Base-by-base conservation (phyloP, 92 coral and sea anemone species). In the Desmophyllum pertusum region DNA sequence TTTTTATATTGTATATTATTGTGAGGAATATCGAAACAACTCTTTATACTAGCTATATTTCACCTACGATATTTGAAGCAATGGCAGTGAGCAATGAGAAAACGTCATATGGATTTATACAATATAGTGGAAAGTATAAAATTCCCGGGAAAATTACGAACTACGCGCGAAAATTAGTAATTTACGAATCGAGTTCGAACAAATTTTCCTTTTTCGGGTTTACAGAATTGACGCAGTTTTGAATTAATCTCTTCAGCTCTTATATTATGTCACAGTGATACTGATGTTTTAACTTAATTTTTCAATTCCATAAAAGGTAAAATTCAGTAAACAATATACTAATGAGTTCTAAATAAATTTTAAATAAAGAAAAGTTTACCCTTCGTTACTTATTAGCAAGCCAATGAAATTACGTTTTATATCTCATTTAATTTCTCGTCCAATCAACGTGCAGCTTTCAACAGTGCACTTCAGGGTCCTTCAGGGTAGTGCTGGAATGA, bases 321-420 rank as follows among this genome's bases (percentile, higher is more conserved):
- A 43, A 13, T 73, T 73, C 57, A 45, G 39, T 46, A 25, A 73
- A 73, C 77, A 73, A 73, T 73, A 73, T 73, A 11, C 51, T 45
- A 21, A 14, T 40, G 21, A 30, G 2, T 25, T 59, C 3, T 55
- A 55, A 29, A n/a, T 55, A 55, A 23, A 59, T 27, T 59, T 64
- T n/a, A 5, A 36, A 46, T 74, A 19, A 74, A 30, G n/a, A 40
- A 30, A 43, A 33, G 14, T 74, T 30, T 74, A 74, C 59, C 37
- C 9, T 66, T 67, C 42, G 73, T 67, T 6, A 31, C 57, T 45
- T 18, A 74, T 74, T 74, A 25, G 61, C 62, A 27, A 51, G 46
- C 84, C 84, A 80, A 80, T 80, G 65, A 80, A 50, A 80, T 23
- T 30, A 15, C 66, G 84, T 80, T 2, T 80, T 50, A 50, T 67